Conservation (phyloP, 2,113 vertebrate species). For the Corythornis cristatus region DNA sequence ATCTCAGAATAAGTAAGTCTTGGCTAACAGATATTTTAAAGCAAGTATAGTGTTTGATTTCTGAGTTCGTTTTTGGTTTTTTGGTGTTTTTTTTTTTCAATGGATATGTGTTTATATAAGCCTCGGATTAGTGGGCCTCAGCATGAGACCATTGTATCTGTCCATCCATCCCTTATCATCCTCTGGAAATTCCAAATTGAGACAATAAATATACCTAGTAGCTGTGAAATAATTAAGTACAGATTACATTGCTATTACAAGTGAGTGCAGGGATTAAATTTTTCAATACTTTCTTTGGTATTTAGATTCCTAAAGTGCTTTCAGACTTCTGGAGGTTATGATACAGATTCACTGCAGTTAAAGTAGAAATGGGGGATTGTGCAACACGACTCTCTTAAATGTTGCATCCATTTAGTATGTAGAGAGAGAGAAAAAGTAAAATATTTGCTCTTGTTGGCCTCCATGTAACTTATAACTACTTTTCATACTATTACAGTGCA, state of each 20-base stretch:
- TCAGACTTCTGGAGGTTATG: background rate
- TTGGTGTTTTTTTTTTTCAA: too few species aligned
- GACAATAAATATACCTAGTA: background rate
- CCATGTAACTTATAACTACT: background rate
- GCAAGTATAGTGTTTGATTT: background rate
- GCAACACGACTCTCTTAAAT: background rate
- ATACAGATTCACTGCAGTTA: background rate
- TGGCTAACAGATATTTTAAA: background rate
- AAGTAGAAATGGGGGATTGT: background rate
- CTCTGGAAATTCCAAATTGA: background rate
- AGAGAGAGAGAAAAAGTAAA: background rate
- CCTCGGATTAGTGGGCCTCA: background rate
- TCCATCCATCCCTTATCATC: accelerated
- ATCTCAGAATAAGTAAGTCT: background rate
- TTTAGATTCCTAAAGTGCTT: background rate
- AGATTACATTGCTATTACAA: background rate
- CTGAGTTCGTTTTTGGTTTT: background rate
- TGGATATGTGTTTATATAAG: background rate
- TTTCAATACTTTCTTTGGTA: background rate
- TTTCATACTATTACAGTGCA: background rate
- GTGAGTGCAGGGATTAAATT: background rate
- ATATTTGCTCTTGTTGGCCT: background rate
- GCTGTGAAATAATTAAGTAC: background rate
- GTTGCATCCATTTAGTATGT: background rate
- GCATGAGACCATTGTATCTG: accelerated